Evolutionary conservation across 2,113 vertebrate genomes (phyloP), one percentile per base, ranked within the genome.

Genomic region (Oceanodroma tethys): DNA sequence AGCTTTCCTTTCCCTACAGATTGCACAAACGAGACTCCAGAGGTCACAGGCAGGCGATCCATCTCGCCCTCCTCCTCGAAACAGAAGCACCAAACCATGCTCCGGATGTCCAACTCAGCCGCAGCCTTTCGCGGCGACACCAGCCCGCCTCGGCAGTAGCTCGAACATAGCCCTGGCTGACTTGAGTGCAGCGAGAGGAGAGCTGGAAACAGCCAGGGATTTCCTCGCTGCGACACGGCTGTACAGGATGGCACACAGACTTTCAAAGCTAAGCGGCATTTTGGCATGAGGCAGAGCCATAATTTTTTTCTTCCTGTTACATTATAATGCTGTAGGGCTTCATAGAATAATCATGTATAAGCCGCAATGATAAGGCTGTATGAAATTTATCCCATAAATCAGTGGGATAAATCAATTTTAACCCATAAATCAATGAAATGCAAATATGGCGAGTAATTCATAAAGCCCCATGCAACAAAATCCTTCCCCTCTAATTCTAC

Each of bases 171-270:
- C 40, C 52, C 45, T 50, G 45, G 40, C 59, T 59, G 63, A 36
- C 32, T 13, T 12, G 17, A 92, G 68, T 1, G 4, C 21, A n/a
- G 73, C 0, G 1, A 82, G 68, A 86, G 65, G 11, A 89, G 30
- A 90, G 29, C 63, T 89, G 73, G 56, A 27, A 81, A 71, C 16
- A 82, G 78, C 22, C 72, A 23, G 68, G 21, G 53, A 26, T 63
- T 43, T 74, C 68, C 62, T 70, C 0, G 0, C 55, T 86, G 18
- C 9, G 11, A 60, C 32, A 71, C 0, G 0, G 65, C 62, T 56
- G 34, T 29, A 38, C 22, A 53, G 71, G 86, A 71, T 10, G 8
- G 93, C 73, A 95, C 45, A 38, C 38, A 36, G 34, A 72, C 53
- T 45, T 88, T 55, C 3, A 48, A 66, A 93, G 47, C 67, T 67